Base-by-base conservation (phyloP, 2,888 invertebrate species). In the Watsonalla cultraria region DNA sequence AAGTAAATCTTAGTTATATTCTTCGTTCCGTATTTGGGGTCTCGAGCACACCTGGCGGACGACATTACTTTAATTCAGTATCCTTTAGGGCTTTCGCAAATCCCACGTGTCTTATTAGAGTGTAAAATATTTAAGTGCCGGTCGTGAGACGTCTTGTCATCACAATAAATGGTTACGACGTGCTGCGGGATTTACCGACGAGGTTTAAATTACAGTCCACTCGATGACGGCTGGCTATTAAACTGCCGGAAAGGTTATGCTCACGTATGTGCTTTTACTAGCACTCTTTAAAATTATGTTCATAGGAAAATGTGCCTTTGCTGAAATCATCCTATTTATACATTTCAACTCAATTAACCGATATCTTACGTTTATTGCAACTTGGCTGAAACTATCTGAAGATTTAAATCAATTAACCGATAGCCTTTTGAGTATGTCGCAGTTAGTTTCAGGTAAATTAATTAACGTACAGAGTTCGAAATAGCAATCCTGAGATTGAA, bases 161-260 rank as follows among this genome's bases (percentile, higher is more conserved):
- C 75, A 80, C 64, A 75, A 72, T 82, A 80, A 82, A 81, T 66
- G 52, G 70, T 83, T 80, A 82, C 74, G 82, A 81, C 61, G 62
- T 68, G 62, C 68, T 75, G 56, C 60, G 15, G 51, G 45, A 57
- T 69, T 67, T 63, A 70, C 57, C 55, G 51, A 55, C 33, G 34
- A 35, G 13, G 47, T 48, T 48, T 24, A 24, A 24, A 24, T 24
- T 24, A 24, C 24, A 24, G 24, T 24, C 24, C 24, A 24, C 24
- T 24, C 24, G 24, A 24, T 24, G 24, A 37, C 8, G 7, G 37
- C 7, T 5, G 37, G 37, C 7, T 37, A 7, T 7, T 37, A 37
- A 37, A 37, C 37, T 37, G 37, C 7, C 37, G 37, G 7, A 7
- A 37, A 8, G 7, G 37, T 37, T 37, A 37, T 37, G 5, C 51